Evolutionary conservation across 2,797 vertebrate species (phyloP).

Genomic region (Sus cebifrons): DNA sequence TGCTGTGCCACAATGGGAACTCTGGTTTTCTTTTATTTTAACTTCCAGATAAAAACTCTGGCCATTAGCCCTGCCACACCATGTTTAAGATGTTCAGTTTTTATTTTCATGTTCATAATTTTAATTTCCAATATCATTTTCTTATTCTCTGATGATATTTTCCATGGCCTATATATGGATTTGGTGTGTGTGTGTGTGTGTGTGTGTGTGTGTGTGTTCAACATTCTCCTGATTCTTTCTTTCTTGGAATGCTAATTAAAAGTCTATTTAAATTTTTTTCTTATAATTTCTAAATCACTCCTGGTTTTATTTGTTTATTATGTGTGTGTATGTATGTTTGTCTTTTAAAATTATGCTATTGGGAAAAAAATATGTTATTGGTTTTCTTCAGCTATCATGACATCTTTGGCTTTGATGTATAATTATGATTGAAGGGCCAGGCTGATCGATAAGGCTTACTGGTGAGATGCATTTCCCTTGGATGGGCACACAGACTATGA

Average conservation of each 20-base stretch:
- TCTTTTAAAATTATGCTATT: not conserved
- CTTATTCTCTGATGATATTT: not conserved
- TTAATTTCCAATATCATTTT: constrained; percentile 47
- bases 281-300: constrained; percentile 16
- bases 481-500: not conserved
- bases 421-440: not conserved
- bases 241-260: not conserved
- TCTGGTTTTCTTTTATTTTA: constrained; percentile 16
- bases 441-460: not conserved
- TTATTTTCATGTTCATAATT: constrained; percentile 2
- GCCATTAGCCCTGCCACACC: not conserved
- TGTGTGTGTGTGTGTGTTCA: not conserved
- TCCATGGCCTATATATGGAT: not conserved
- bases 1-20: too few relatives aligned
- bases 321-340: not conserved
- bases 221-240: constrained; percentile 1
- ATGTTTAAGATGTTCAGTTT: not conserved
- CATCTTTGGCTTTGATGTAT: not conserved
- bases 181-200: not conserved
- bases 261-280: not conserved
- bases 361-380: not conserved
- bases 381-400: not conserved
- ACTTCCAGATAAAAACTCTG: not conserved
- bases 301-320: not conserved
- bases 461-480: not conserved